Base-by-base conservation (phyloP, 2,888 invertebrate genomes). In the Mechanitis mazaeus region DNA sequence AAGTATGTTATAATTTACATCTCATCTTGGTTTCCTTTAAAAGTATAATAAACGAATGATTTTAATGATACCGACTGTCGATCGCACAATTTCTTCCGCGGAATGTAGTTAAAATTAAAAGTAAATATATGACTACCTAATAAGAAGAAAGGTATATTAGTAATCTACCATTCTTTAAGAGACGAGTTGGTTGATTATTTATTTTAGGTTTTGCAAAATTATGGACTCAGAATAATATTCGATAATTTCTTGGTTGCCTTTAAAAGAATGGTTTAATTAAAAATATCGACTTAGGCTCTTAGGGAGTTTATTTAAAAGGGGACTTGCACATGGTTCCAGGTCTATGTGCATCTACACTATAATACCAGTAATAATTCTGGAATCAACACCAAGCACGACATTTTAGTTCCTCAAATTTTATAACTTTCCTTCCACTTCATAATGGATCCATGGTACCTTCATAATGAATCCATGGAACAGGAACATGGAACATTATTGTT, bases 271-370 rank as follows among this genome's bases (percentile, higher is more conserved):
- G 59, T 53, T 58, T 56, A 38, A 59, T 56, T 55, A 38, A 61
- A 64, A 63, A 59, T 57, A 58, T 38, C 55, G 64, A 53, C 65
- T 72, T 71, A 72, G 71, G 66, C 69, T 64, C 66, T 69, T 68
- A 74, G 75, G 77, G 72, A 68, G 64, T 69, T 67, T 71, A 79
- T 50, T 56, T 75, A 71, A 74, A 72, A 77, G 78, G 79, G 79
- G 78, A 70, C 73, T 83, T 82, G 83, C 80, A 79, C 74, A 78
- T 81, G 69, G 73, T 74, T 80, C 70, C 79, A 81, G 83, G 71
- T 77, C 81, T 82, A 81, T 78, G 79, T 83, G 84, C 81, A 79
- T 76, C 76, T 78, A 78, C 77, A 76, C 84, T 85, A 85, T 77
- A 75, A 78, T 80, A 79, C 50, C 58, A 54, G 54, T 78, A 68